Evolutionary conservation across 2,797 vertebrate genomes (phyloP).

Genomic region (Mus caroli): DNA sequence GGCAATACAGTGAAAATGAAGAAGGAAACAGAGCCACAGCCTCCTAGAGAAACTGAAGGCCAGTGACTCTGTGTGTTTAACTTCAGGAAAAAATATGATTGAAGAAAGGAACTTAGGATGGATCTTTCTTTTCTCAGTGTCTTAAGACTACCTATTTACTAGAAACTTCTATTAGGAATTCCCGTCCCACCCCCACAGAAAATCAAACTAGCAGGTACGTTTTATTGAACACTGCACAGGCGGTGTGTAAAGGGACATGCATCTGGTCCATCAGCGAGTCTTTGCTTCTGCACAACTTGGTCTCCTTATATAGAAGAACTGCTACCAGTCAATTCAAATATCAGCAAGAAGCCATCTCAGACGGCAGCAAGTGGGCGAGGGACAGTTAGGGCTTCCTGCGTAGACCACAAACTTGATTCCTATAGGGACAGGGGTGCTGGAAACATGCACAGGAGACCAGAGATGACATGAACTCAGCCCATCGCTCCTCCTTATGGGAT

Average conservation of each 20-base stretch:
- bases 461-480: not conserved
- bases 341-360: not conserved
- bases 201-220: not conserved
- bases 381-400: not conserved
- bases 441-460: not conserved
- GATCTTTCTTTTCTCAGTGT: constrained; percentile 38
- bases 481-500: not conserved
- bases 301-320: not conserved
- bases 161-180: not conserved
- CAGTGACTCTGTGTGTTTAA: constrained; percentile 8
- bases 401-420: not conserved
- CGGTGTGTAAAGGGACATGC: not conserved
- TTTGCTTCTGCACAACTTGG: not conserved
- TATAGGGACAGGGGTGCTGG: not conserved
- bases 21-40: not conserved
- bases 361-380: not conserved
- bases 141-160: not conserved
- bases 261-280: not conserved
- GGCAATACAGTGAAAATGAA: not conserved
- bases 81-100: not conserved
- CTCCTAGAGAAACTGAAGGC: not conserved
- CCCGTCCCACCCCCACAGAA: not conserved
- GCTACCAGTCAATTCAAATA: not conserved
- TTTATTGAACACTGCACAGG: not conserved
- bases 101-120: constrained; percentile 7